phyloP scores from a whole-genome alignment of 2,888 invertebrate genomes.

The Acrobasis consociella region DNA sequence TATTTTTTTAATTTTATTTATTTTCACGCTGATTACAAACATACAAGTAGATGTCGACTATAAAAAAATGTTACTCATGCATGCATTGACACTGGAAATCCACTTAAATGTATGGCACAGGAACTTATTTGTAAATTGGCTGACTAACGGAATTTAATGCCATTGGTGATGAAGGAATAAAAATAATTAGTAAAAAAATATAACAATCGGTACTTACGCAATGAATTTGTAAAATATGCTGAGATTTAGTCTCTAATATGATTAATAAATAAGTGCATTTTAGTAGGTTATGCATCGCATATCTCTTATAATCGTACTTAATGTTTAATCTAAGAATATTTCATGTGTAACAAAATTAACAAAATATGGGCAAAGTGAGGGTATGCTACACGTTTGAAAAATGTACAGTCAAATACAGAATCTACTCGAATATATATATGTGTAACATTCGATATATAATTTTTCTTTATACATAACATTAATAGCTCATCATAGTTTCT shows the following conservation, averaged over 20 bases:
- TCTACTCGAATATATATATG: constrained; percentile 11
- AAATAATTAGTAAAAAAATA: not conserved
- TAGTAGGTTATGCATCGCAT: constrained; percentile 19
- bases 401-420: constrained; percentile 27
- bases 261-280: constrained; percentile 15
- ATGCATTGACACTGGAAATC: constrained; percentile 18
- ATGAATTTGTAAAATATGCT: not conserved
- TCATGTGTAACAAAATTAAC: not conserved
- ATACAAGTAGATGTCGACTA: constrained; percentile 4
- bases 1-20: not conserved
- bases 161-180: constrained; percentile 2
- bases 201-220: not conserved
- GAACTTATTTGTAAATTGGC: constrained; percentile 46
- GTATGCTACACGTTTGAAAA: constrained; percentile 35
- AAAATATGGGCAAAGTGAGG: constrained; percentile 18
- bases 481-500: constrained; percentile 63
- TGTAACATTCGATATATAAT: constrained; percentile 41
- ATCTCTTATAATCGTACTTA: not conserved
- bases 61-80: constrained; percentile 17
- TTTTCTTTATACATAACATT: constrained; percentile 63
- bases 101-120: constrained; percentile 56
- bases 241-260: constrained; percentile 7
- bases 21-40: constrained; percentile 6
- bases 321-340: constrained; percentile 8
- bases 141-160: constrained; percentile 18